Base-by-base conservation (phyloP, 2,888 invertebrate species). In the Lasioglossum morio region DNA sequence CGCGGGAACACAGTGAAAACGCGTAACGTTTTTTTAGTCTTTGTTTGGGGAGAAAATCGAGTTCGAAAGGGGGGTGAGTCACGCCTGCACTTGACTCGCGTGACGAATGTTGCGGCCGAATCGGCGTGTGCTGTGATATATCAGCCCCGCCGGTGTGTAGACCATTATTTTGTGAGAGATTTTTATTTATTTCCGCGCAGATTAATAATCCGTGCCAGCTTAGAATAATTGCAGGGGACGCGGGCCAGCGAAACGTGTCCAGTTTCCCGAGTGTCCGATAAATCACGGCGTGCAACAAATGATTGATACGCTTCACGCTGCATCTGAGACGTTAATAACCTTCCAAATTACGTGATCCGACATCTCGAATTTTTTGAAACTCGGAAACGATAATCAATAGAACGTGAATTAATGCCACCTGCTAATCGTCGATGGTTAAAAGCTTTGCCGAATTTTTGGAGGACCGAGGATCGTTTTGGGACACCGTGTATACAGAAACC, bases 401-500 rank as follows among this genome's bases (percentile, higher is more conserved):
- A 12, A 40, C 40, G 40, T 0, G 19, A 5, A 48, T 48, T 19
- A 2, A 23, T 19, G 23, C 23, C 23, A 48, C 48, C 8, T 14
- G 12, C 0, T 43, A 14, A 43, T 43, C 43, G 3, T 60, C 1
- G 27, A 27, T 4, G 10, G 60, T 60, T 5, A 2, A 7, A 48
- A 53, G 0, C 8, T 19, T 30, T 0, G 66, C 8, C 34, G 8
- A 66, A 34, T 34, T 19, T 34, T 19, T 7, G 0, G 60, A 27
- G 27, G 7, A 16, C 30, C 66, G 7, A 8, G 19, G 34, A 34
- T 66, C 19, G 34, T 66, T 66, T 66, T 10, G 23, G 37, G 69
- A 69, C 69, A 69, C 69, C 69, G 12, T 37, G 23, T 69, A 37
- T 57, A 37, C 40, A 69, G 27, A 81, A 74, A 87, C 80, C 88